Evolutionary conservation across 92 coral and sea anemone species (phyloP).

Genomic region (Pocillopora grandis): DNA sequence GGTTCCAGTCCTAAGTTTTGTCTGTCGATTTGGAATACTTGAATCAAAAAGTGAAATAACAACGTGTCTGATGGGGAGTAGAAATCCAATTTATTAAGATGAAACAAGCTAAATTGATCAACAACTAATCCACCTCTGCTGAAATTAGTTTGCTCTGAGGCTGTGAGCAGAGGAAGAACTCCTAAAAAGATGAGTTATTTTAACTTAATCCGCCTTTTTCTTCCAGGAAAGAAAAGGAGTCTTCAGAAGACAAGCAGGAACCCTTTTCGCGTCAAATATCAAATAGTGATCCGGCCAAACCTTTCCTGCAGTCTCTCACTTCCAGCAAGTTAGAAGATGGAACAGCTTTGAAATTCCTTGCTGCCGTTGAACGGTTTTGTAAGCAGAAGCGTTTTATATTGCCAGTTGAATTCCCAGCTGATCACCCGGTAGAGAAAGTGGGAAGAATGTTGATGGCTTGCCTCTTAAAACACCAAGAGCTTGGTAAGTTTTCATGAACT

Average conservation of each 20-base stretch:
- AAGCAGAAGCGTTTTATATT: slow-evolving; percentile 82
- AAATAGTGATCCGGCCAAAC: slow-evolving; percentile 71
- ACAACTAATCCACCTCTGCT: too few relatives aligned
- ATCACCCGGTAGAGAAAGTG: slow-evolving; percentile 96
- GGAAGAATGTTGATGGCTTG: slow-evolving; percentile 88
- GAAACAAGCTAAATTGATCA: too few relatives aligned
- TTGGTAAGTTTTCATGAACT: slow-evolving; percentile 50
- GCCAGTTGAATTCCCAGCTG: slow-evolving; percentile 91
- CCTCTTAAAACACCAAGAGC: slow-evolving; percentile 90
- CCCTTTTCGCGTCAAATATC: slow-evolving; percentile 67
- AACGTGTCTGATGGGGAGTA: too few relatives aligned
- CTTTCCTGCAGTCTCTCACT: slow-evolving; percentile 72
- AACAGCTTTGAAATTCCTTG: slow-evolving; percentile 79
- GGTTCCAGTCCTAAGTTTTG: too few relatives aligned
- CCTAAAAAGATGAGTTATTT: neutral
- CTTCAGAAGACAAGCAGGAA: slow-evolving; percentile 67
- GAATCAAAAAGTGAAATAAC: too few relatives aligned
- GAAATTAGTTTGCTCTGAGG: too few relatives aligned
- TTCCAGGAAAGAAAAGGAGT: slow-evolving; percentile 74
- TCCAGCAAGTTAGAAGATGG: slow-evolving; percentile 83
- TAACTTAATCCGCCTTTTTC: neutral
- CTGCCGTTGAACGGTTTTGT: slow-evolving; percentile 83
- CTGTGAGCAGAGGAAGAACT: too few relatives aligned
- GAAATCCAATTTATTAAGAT: too few relatives aligned
- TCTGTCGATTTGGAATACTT: too few relatives aligned